These are phyloP conservation scores for Fringilla coelebs DNA, from an alignment of 2,797 vertebrate genomes.

Conservation along the genomic window DNA sequence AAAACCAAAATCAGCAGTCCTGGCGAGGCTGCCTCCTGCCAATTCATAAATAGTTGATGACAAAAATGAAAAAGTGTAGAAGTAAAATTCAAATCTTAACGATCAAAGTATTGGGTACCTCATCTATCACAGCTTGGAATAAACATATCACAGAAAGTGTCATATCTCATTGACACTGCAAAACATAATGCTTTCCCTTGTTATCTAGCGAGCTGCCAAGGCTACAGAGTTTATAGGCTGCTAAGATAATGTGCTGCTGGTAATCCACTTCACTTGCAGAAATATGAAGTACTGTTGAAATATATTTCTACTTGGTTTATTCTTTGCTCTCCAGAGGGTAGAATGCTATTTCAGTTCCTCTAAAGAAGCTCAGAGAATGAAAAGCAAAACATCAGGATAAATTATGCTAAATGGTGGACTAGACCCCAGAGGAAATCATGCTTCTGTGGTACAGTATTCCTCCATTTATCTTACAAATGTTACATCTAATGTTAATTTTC, in stretches of 20 bases:
- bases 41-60: slow-evolving; percentile 43
- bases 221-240: slow-evolving; percentile 55
- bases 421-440: slow-evolving; percentile 65
- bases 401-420: slow-evolving; percentile 67
- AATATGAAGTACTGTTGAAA: slow-evolving; percentile 63
- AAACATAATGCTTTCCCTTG: slow-evolving; percentile 45
- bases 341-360: slow-evolving; percentile 60
- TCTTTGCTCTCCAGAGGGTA: slow-evolving; percentile 41
- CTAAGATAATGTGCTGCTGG: slow-evolving; percentile 48
- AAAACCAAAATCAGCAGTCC: slow-evolving; percentile 13
- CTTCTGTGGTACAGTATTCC: slow-evolving; percentile 47
- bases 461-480: slow-evolving; percentile 56
- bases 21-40: slow-evolving; percentile 6
- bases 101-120: slow-evolving; percentile 31
- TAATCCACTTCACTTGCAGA: slow-evolving; percentile 59
- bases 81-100: slow-evolving; percentile 39
- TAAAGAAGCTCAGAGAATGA: slow-evolving; percentile 51
- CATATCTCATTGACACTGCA: slow-evolving; percentile 51
- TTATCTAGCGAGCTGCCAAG: slow-evolving; percentile 58
- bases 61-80: slow-evolving; percentile 42
- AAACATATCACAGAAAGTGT: slow-evolving; percentile 47
- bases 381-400: slow-evolving; percentile 58
- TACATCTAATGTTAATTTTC: slow-evolving; percentile 52
- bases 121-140: slow-evolving; percentile 49
- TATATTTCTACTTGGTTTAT: slow-evolving; percentile 64